Evolutionary conservation across 1,140 invertebrate genomes (phyloP).

Genomic region (Megalopta genalis): DNA sequence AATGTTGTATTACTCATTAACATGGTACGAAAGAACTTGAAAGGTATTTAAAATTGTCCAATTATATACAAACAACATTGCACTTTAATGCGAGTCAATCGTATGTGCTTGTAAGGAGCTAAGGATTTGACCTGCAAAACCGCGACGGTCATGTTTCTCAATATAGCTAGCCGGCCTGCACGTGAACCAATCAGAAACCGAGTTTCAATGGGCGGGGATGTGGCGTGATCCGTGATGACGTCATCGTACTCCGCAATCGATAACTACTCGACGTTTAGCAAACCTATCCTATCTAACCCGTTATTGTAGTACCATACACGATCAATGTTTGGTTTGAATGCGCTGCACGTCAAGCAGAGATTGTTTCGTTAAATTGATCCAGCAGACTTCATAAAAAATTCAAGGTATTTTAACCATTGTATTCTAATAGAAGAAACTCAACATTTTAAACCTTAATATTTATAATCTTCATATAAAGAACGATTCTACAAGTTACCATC

Average conservation of each 20-base stretch:
- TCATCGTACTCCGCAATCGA: conserved; percentile 67
- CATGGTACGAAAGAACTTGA: neutral
- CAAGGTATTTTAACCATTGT: neutral
- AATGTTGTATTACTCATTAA: neutral
- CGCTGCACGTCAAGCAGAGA: neutral
- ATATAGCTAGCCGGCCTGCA: conserved; percentile 55
- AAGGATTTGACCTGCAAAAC: conserved; percentile 38
- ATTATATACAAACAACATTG: neutral
- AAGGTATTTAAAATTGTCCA: neutral
- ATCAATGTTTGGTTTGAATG: conserved; percentile 30
- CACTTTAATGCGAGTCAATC: neutral
- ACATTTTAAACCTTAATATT: neutral
- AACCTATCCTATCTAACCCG: conserved; percentile 37
- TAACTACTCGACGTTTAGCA: conserved; percentile 55
- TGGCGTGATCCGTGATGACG: conserved; percentile 78
- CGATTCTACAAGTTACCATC: neutral
- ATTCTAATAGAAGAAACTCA: neutral
- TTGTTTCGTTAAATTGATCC: neutral
- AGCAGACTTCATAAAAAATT: neutral
- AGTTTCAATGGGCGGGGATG: conserved; percentile 70
- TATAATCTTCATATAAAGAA: neutral
- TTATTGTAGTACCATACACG: conserved; percentile 27
- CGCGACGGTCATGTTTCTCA: conserved; percentile 45
- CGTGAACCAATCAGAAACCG: conserved; percentile 71
- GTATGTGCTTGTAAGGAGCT: conserved; percentile 23